Percentiles rank a stretch among this genome's conserved stretches.
Evolutionary conservation across 2,888 invertebrate genomes (phyloP).

Genomic region (Acronicta alni): DNA sequence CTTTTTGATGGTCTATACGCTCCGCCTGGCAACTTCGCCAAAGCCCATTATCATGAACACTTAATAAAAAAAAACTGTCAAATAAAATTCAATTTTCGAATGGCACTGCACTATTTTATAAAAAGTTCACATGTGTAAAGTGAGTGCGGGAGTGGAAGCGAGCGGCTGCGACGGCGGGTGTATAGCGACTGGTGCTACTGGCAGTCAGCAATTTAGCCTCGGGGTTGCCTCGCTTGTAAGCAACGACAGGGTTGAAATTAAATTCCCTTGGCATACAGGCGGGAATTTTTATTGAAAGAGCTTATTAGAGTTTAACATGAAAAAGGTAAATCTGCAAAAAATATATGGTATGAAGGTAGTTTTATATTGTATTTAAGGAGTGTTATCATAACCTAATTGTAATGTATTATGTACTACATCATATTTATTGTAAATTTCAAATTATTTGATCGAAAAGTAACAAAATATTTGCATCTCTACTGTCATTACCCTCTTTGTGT

Average conservation of each 20-base stretch:
- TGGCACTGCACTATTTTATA: conserved; percentile 71
- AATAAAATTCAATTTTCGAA: conserved; percentile 47
- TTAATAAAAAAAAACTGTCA: conserved; percentile 54
- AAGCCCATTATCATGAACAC: conserved; percentile 71
- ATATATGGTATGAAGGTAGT: too few relatives aligned
- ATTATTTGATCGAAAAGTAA: too few relatives aligned
- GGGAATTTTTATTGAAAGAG: conserved; percentile 24
- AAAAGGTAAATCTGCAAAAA: background rate
- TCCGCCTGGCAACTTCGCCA: conserved; percentile 60
- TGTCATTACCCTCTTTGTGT: too few relatives aligned
- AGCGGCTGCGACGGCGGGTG: conserved; percentile 65
- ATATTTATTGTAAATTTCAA: too few relatives aligned
- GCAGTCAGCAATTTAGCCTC: conserved; percentile 40
- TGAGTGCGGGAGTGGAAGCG: conserved; percentile 59
- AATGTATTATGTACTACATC: too few relatives aligned
- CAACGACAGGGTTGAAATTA: conserved; percentile 13
- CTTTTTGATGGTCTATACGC: conserved; percentile 63
- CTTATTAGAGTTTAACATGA: conserved; percentile 18
- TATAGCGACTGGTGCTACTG: conserved; percentile 79
- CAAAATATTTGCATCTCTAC: too few relatives aligned
- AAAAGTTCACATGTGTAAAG: conserved; percentile 80
- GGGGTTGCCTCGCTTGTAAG: conserved; percentile 36
- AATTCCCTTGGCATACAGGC: conserved; percentile 41
- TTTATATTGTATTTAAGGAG: too few relatives aligned
- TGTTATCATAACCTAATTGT: too few relatives aligned